Percentiles rank a stretch among this genome's conserved stretches.
Conservation (phyloP, 2,888 invertebrate species). For the Drosophila bunnanda region DNA sequence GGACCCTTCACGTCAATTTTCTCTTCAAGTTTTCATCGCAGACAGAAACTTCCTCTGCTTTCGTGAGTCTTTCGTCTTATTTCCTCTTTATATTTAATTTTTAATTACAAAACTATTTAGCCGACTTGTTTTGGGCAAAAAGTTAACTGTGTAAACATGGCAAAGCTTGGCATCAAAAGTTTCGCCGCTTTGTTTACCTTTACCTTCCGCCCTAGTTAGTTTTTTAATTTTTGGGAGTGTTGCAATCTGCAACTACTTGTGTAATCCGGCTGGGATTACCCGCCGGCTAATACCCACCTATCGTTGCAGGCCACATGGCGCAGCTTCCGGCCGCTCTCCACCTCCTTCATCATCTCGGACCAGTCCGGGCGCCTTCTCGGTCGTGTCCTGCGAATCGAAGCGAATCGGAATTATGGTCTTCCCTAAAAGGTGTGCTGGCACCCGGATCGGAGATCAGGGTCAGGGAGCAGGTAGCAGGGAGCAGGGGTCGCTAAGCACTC, state of each 20-base stretch:
- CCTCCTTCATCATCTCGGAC: conserved; percentile 96
- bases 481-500: conserved; percentile 49
- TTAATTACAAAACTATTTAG: conserved; percentile 11
- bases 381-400: conserved; percentile 85
- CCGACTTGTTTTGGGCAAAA: background rate
- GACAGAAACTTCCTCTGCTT: background rate
- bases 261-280: conserved; percentile 8
- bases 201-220: conserved; percentile 3
- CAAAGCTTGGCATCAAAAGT: background rate
- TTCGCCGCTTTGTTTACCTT: conserved; percentile 7
- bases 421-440: background rate
- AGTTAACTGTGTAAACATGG: conserved; percentile 12
- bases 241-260: conserved; percentile 15
- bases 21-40: background rate
- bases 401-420: conserved; percentile 29
- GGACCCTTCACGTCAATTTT: background rate
- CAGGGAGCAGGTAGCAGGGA: no score
- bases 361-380: conserved; percentile 94
- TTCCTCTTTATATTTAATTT: background rate
- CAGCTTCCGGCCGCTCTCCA: conserved; percentile 91
- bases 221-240: conserved; percentile 15
- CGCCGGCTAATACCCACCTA: conserved; percentile 85
- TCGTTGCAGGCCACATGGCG: conserved; percentile 94
- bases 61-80: background rate
- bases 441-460: background rate